phyloP scores from a whole-genome alignment of 2,797 vertebrate species.

The Threskiornis aethiopicus region DNA sequence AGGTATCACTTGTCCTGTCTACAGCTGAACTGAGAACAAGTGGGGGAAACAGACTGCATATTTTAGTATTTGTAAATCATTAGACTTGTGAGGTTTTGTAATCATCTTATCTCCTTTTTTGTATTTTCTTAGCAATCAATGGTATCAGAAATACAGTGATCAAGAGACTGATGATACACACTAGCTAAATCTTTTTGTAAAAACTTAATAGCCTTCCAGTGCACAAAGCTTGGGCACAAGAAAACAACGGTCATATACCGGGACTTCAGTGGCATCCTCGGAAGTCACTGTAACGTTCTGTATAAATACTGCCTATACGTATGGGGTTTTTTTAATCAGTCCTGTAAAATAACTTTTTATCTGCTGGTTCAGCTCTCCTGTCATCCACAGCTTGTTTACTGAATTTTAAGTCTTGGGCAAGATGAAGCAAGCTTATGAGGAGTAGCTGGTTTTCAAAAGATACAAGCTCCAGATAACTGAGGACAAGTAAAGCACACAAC shows the following conservation, averaged over 20 bases:
- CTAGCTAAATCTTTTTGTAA: not conserved
- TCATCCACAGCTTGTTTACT: conserved; percentile 20
- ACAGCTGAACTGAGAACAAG: not conserved
- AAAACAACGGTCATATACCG: not conserved
- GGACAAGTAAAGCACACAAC: conserved; percentile 46
- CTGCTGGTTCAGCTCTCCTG: not conserved
- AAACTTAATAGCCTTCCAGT: not conserved
- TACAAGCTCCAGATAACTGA: conserved; percentile 31
- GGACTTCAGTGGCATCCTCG: not conserved
- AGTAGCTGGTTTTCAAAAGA: conserved; percentile 49
- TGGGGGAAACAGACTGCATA: not conserved
- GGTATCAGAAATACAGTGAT: not conserved
- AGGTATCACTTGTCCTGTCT: not conserved
- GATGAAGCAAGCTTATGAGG: conserved; percentile 28
- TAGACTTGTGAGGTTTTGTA: not conserved
- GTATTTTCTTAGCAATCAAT: not conserved
- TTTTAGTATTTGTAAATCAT: not conserved
- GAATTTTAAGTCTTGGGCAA: conserved; percentile 12
- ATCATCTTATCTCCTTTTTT: not conserved
- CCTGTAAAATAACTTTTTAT: not conserved
- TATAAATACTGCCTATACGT: not conserved
- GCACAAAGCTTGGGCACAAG: not conserved
- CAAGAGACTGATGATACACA: not conserved
- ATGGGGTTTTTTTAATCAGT: not conserved
- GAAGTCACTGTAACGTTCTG: not conserved